Base-by-base conservation (phyloP, 2,113 vertebrate genomes). In the Halichoeres trimaculatus region DNA sequence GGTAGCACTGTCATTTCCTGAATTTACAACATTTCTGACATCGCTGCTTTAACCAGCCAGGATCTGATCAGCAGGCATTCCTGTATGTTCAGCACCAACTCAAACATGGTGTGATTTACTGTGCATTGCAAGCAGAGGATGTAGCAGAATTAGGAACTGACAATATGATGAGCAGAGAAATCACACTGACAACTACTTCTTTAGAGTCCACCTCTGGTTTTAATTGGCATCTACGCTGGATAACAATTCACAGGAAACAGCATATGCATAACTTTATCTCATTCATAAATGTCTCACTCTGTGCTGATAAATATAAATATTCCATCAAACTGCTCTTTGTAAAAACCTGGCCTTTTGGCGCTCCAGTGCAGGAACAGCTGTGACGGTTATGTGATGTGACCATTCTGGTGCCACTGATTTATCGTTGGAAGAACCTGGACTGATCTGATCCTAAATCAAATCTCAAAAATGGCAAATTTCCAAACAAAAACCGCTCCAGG, bases 401-500 rank as follows among this genome's bases (percentile, higher is more conserved):
- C 19, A 17, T 56, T 22, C 64, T 10, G 38, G 26, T 60, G 71
- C 3, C 12, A 34, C 30, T 61, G 54, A 70, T 61, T 52, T 76
- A 74, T 35, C 22, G 43, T 57, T 53, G 23, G 38, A 53, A 40
- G 20, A 54, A 34, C 34, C 40, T 26, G 17, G 24, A 35, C 70
- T 53, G 23, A 56, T 62, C 43, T 34, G 56, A 72, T 35, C 24
- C 5, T 53, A 30, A 23, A 63, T 80, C 22, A 55, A 50, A 59
- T 76, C 2, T 72, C 24, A 59, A 74, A n/a, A 71, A 45, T 5
- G 2, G 19, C 45, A 56, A 43, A 60, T 55, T 59, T 30, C 62
- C n/a, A 45, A 0, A 30, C 30, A 30, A 53, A 71, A 72, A 67
- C 41, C 23, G 35, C n/a, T 63, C 20, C 38, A n/a, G 58, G 16